These are phyloP conservation scores for Gambusia holbrooki DNA, from an alignment of 2,113 vertebrate species.

Conservation along the genomic window DNA sequence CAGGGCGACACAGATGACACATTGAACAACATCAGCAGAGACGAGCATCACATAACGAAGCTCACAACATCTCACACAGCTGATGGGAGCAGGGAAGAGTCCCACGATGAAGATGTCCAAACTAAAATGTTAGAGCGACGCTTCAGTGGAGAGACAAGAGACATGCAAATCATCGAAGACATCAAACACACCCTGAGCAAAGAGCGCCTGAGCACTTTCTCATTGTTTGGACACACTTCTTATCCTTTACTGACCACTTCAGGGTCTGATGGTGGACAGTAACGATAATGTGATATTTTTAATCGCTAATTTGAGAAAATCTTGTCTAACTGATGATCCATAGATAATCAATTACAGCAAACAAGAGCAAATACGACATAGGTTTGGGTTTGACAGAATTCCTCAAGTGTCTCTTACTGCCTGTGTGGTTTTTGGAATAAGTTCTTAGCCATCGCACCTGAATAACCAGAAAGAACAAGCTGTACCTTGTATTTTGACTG, in stretches of 20 bases:
- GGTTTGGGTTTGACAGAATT: not conserved
- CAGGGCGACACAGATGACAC: not conserved
- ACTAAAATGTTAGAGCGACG: conserved; percentile 18
- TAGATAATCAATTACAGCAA: conserved; percentile 12
- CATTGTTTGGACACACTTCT: conserved; percentile 57
- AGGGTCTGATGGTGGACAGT: conserved; percentile 59
- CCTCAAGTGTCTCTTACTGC: not conserved
- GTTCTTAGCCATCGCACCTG: conserved; percentile 13
- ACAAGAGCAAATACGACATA: not conserved
- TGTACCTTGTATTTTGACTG: conserved; percentile 37
- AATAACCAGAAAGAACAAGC: conserved; percentile 19
- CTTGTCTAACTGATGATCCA: not conserved
- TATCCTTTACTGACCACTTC: conserved; percentile 58
- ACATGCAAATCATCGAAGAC: conserved; percentile 44
- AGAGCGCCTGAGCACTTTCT: conserved; percentile 59
- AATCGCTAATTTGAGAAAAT: not conserved
- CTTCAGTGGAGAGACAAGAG: conserved; percentile 13
- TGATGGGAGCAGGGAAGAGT: conserved; percentile 42
- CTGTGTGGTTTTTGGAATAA: conserved; percentile 29
- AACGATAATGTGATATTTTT: conserved; percentile 19
- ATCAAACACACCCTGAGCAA: conserved; percentile 57
- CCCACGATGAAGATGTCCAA: not conserved
- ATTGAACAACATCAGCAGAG: not conserved
- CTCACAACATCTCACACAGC: conserved; percentile 38
- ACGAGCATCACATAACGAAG: conserved; percentile 40